Percentiles rank a stretch among this genome's conserved stretches.
phyloP scores from a whole-genome alignment of 2,888 invertebrate species.

The Hydriomena furcata region DNA sequence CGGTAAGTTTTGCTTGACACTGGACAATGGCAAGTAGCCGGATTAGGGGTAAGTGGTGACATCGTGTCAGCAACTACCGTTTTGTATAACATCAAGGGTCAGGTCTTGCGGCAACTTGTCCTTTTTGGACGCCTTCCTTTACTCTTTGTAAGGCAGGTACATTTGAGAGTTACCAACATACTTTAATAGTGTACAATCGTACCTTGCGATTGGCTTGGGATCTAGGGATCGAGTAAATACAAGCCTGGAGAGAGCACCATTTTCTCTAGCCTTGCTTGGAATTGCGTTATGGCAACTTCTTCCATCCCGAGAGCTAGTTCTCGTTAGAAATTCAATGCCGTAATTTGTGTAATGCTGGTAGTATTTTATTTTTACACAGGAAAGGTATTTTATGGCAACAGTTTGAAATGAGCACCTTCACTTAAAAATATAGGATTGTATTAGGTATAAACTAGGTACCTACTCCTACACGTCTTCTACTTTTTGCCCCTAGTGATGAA shows the following conservation, averaged over 20 bases:
- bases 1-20: slow-evolving; percentile 31
- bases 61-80: slow-evolving; percentile 54
- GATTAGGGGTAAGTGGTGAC: slow-evolving; percentile 59
- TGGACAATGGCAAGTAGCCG: slow-evolving; percentile 57
- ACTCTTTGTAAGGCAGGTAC: slow-evolving; percentile 15
- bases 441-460: no score
- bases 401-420: no score
- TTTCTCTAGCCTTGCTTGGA: slow-evolving; percentile 16
- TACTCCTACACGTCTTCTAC: no score
- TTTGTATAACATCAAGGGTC: slow-evolving; percentile 33
- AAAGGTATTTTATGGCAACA: no score
- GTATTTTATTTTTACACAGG: no score
- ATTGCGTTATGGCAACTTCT: slow-evolving; percentile 4
- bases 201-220: slow-evolving; percentile 56
- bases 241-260: slow-evolving; percentile 19
- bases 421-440: no score
- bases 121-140: slow-evolving; percentile 34
- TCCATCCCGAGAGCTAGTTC: slow-evolving; percentile 8
- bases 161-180: slow-evolving; percentile 11
- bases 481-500: no score
- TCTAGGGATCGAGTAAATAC: slow-evolving; percentile 44
- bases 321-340: background rate
- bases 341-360: background rate
- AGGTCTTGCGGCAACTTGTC: slow-evolving; percentile 43
- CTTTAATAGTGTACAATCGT: slow-evolving; percentile 34